Conservation (phyloP, 2,888 invertebrate species). For the Platycheirus rosarum region DNA sequence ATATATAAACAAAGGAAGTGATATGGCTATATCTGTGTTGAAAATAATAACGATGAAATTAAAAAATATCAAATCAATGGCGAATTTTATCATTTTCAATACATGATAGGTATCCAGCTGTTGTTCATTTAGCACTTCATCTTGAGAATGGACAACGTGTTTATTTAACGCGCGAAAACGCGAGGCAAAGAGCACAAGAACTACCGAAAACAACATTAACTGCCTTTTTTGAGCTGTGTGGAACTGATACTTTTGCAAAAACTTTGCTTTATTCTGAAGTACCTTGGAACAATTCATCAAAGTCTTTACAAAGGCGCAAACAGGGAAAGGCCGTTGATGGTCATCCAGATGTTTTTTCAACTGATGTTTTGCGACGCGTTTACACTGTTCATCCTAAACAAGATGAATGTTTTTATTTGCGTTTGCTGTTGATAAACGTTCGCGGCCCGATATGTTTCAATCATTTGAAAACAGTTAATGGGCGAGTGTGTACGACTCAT, state of each 20-base stretch:
- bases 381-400: conserved; percentile 79
- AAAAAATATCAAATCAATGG: conserved; percentile 66
- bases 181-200: too few relatives aligned
- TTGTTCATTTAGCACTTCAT: too few relatives aligned
- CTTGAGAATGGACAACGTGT: too few relatives aligned
- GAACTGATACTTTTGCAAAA: conserved; percentile 78
- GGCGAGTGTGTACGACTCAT: too few relatives aligned
- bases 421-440: conserved; percentile 78
- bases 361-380: conserved; percentile 77
- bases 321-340: conserved; percentile 76
- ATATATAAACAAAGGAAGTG: background rate
- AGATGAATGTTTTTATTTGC: conserved; percentile 78
- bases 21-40: background rate
- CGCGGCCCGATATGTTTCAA: background rate
- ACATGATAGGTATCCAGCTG: too few relatives aligned
- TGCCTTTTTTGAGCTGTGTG: conserved; percentile 78
- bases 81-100: conserved; percentile 37
- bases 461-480: too few relatives aligned
- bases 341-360: conserved; percentile 76
- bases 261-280: conserved; percentile 78
- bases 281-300: conserved; percentile 78
- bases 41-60: background rate
- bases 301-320: conserved; percentile 78
- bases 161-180: conserved; percentile 67
- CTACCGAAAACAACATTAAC: conserved; percentile 76